Conservation (phyloP, 1,140 invertebrate genomes). For the Nomia melanderi region DNA sequence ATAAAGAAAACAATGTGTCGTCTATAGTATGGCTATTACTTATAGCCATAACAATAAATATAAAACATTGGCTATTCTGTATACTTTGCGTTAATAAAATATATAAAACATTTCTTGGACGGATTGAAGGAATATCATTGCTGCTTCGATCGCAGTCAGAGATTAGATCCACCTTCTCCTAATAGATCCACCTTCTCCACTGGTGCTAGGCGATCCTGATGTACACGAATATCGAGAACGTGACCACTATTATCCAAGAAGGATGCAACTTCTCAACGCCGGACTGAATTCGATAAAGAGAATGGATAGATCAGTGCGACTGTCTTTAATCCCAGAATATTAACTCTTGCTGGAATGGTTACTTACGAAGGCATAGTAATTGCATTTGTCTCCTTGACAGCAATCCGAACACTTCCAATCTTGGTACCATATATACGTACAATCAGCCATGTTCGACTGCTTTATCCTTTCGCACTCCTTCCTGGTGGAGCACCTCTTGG, state of each 20-base stretch:
- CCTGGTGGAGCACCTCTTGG: conserved; percentile 93
- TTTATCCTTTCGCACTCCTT: conserved; percentile 88
- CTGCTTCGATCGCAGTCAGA: too few relatives aligned
- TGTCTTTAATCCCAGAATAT: neutral
- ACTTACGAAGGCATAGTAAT: conserved; percentile 97
- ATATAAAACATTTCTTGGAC: conserved; percentile 10
- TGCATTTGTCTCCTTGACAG: conserved; percentile 97
- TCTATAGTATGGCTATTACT: neutral
- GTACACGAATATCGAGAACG: neutral
- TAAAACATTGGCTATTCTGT: conserved; percentile 16
- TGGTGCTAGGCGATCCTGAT: neutral
- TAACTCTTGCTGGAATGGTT: neutral
- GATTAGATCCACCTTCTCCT: neutral
- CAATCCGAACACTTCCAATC: conserved; percentile 99
- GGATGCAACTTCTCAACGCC: conserved; percentile 31
- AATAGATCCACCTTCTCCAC: neutral
- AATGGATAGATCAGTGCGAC: neutral
- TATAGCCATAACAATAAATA: conserved; percentile 14
- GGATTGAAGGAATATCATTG: neutral
- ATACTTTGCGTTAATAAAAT: neutral
- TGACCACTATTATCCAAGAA: neutral
- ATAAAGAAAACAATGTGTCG: conserved; percentile 7
- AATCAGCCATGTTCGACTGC: conserved; percentile 87
- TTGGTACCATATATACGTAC: conserved; percentile 98
- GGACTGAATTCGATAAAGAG: conserved; percentile 61